These are phyloP conservation scores for Drosophila bifasciata DNA, from an alignment of 1,140 invertebrate species.

Conservation along the genomic window DNA sequence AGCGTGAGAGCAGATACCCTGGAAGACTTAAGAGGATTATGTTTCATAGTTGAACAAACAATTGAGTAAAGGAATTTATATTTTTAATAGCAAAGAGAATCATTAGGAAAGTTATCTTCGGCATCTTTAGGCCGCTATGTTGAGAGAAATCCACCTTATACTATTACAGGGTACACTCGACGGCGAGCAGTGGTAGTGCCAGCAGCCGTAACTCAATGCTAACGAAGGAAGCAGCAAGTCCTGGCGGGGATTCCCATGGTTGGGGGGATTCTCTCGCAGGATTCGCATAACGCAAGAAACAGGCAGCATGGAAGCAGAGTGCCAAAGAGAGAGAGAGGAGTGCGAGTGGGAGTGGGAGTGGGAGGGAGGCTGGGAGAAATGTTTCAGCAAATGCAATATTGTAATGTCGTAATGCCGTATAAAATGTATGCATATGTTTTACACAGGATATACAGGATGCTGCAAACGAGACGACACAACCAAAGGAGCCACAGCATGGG, in stretches of 20 bases:
- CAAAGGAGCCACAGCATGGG: not conserved
- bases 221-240: constrained; percentile 44
- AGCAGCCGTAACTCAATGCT: constrained; percentile 46
- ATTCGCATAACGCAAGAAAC: constrained; percentile 62
- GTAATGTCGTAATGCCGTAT: constrained; percentile 69
- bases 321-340: not conserved
- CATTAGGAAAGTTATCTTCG: too few relatives aligned
- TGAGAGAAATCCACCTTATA: too few relatives aligned
- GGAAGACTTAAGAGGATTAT: too few relatives aligned
- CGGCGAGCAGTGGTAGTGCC: not conserved
- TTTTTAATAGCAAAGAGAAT: too few relatives aligned
- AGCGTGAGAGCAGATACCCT: not conserved
- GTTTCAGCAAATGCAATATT: constrained; percentile 75
- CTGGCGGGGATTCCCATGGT: constrained; percentile 13
- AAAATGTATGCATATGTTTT: constrained; percentile 77
- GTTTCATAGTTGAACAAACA: too few relatives aligned
- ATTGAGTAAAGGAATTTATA: not conserved
- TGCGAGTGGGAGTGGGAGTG: not conserved
- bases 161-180: constrained; percentile 15
- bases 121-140: too few relatives aligned
- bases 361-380: constrained; percentile 50
- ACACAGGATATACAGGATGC: constrained; percentile 57
- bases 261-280: constrained; percentile 41
- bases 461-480: constrained; percentile 37
- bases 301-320: not conserved